phyloP scores from a whole-genome alignment of 1,140 invertebrate species.

The Sweltsa coloradensis region DNA sequence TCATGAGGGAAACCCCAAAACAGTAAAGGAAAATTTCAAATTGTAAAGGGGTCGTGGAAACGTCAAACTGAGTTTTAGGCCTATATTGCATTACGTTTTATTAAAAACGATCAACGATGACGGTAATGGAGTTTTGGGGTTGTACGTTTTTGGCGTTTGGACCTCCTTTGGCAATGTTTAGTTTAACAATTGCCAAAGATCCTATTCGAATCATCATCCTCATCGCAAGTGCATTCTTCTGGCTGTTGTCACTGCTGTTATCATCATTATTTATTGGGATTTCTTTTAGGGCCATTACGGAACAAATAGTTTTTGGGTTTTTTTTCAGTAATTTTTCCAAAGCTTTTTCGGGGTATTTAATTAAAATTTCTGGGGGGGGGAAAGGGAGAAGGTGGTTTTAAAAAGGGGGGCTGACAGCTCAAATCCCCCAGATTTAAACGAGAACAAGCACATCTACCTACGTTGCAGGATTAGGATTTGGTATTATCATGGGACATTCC shows the following conservation, averaged over 20 bases:
- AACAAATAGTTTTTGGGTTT: conserved; percentile 70
- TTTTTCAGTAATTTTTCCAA: conserved; percentile 78
- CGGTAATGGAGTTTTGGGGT: conserved; percentile 86
- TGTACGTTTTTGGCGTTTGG: conserved; percentile 89
- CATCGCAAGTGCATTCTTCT: conserved; percentile 92
- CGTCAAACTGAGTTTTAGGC: too few species aligned
- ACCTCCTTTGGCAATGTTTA: conserved; percentile 77
- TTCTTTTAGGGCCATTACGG: conserved; percentile 62
- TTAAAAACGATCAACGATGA: too few species aligned
- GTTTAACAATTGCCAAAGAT: conserved; percentile 82
- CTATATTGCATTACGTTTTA: too few species aligned
- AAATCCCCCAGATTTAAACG: conserved; percentile 49
- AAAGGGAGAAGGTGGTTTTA: conserved; percentile 80
- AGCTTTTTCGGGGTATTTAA: conserved; percentile 62
- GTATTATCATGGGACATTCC: conserved; percentile 88
- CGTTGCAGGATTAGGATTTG: conserved; percentile 91
- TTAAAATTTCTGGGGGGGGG: conserved; percentile 62
- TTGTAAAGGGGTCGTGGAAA: too few species aligned
- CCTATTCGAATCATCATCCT: conserved; percentile 89
- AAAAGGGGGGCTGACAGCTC: conserved; percentile 65
- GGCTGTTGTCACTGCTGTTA: conserved; percentile 78
- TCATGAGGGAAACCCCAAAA: too few species aligned
- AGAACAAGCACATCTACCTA: conserved; percentile 83
- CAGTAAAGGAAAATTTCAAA: too few species aligned
- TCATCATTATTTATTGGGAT: conserved; percentile 89